Percentiles rank a stretch among this genome's conserved stretches.
phyloP scores from a whole-genome alignment of 2,888 invertebrate species.

The Stratiomys singularior region DNA sequence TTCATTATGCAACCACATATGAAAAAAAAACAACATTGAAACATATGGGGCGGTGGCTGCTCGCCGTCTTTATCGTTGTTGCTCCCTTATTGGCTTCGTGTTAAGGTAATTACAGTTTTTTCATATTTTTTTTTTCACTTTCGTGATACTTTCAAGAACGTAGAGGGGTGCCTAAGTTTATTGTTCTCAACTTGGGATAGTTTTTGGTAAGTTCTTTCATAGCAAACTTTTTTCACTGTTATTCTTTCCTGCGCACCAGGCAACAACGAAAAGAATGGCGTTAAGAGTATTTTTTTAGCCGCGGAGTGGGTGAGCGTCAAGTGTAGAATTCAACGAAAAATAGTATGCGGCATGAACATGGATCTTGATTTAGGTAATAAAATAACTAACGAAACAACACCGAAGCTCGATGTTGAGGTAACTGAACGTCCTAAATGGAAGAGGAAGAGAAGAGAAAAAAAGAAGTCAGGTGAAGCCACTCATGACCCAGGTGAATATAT shows the following conservation, averaged over 20 bases:
- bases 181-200: neutral
- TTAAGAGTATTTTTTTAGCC: neutral
- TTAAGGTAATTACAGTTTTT: constrained; percentile 25
- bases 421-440: too few species aligned
- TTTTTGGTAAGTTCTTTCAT: neutral
- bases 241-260: neutral
- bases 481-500: neutral
- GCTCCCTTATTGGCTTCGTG: neutral
- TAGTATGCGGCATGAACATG: neutral
- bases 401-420: too few species aligned
- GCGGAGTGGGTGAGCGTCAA: neutral
- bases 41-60: constrained; percentile 25
- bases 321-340: neutral
- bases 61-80: too few species aligned
- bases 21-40: constrained; percentile 6
- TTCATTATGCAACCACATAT: constrained; percentile 20
- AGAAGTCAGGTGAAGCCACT: neutral
- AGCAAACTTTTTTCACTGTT: neutral
- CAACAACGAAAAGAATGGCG: neutral
- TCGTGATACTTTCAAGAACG: neutral
- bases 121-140: neutral
- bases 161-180: neutral
- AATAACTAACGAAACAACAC: neutral
- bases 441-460: too few species aligned
- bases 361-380: neutral